Evolutionary conservation across 2,113 vertebrate genomes (phyloP).

Genomic region (Pachypanchax playfairii): DNA sequence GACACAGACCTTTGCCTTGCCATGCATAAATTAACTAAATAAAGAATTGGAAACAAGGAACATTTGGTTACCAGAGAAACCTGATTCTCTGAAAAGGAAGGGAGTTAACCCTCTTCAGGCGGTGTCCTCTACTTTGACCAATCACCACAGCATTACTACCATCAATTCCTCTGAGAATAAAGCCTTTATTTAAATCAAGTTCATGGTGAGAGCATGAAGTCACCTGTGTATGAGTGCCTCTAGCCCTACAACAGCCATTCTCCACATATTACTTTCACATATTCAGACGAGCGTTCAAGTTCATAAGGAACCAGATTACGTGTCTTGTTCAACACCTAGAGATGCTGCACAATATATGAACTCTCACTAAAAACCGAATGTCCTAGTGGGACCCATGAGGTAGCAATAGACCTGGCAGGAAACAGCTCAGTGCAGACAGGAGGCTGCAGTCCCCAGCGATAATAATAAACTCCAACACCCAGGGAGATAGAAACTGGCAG

Average conservation of each 20-base stretch:
- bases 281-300: background rate
- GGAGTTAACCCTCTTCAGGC: background rate
- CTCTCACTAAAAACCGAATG: background rate
- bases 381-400: background rate
- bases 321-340: background rate
- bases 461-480: background rate
- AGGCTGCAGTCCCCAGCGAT: background rate
- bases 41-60: slow-evolving; percentile 27
- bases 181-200: background rate
- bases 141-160: background rate
- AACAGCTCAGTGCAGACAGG: background rate
- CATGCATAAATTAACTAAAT: slow-evolving; percentile 49
- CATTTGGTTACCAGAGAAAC: slow-evolving; percentile 6
- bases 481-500: slow-evolving; percentile 1
- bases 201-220: background rate
- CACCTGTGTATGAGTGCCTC: background rate
- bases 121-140: background rate
- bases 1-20: slow-evolving; percentile 52
- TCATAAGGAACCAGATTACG: background rate
- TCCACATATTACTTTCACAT: background rate
- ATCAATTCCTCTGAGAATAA: background rate
- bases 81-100: background rate
- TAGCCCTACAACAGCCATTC: too few species aligned
- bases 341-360: background rate
- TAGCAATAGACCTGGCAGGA: background rate